phyloP scores from a whole-genome alignment of 2,888 invertebrate genomes.

The Scaptomyza polygonia region DNA sequence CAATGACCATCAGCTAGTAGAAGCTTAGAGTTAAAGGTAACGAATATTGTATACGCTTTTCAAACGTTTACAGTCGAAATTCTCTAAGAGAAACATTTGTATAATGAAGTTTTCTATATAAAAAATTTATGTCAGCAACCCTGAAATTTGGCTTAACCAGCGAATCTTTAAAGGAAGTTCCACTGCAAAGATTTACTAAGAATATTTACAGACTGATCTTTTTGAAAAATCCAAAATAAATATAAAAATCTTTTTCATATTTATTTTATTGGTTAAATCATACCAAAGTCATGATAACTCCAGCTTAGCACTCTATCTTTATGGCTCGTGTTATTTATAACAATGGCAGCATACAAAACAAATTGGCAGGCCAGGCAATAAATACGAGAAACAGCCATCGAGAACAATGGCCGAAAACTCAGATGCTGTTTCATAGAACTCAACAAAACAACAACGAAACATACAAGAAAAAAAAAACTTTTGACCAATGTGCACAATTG shows the following conservation, averaged over 20 bases:
- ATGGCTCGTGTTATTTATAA: constrained; percentile 37
- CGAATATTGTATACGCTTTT: constrained; percentile 28
- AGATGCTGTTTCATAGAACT: constrained; percentile 9
- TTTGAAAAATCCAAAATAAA: background rate
- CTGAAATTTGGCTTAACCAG: too few relatives aligned
- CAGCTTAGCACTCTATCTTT: background rate
- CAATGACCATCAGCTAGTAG: constrained; percentile 30
- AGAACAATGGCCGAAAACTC: constrained; percentile 51
- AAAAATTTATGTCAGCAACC: too few relatives aligned
- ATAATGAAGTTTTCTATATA: too few relatives aligned
- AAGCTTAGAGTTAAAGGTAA: background rate
- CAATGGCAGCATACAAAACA: constrained; percentile 66
- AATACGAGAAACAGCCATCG: constrained; percentile 68
- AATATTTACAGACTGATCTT: background rate
- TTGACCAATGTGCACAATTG: constrained; percentile 79
- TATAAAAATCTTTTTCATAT: background rate
- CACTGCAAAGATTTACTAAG: too few relatives aligned
- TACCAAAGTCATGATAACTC: background rate
- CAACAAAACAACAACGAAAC: constrained; percentile 25
- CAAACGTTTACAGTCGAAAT: background rate
- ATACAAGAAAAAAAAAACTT: constrained; percentile 54
- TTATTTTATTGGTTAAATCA: background rate
- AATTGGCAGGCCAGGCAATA: constrained; percentile 75
- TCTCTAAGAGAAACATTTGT: background rate
- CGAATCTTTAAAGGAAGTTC: too few relatives aligned